Conservation (phyloP, 2,113 vertebrate genomes). For the Perccottus glenii region DNA sequence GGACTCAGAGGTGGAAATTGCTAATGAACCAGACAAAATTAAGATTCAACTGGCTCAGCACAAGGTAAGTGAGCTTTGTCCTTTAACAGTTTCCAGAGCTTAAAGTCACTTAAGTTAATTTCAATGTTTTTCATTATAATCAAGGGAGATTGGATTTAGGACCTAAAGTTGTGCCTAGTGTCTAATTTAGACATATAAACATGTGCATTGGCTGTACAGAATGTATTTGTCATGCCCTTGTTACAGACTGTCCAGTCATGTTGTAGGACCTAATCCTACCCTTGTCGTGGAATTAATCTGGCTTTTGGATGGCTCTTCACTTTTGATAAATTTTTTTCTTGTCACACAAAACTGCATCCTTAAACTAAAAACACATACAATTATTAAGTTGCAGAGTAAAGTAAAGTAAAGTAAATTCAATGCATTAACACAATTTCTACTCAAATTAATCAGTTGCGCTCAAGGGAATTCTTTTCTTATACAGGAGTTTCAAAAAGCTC, state of each 20-base stretch:
- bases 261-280: constrained; percentile 64
- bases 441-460: background rate
- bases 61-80: constrained; percentile 82
- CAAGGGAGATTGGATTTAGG: constrained; percentile 22
- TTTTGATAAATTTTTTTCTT: constrained; percentile 58
- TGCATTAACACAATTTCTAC: too few relatives aligned
- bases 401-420: too few relatives aligned
- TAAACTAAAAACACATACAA: constrained; percentile 47
- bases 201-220: constrained; percentile 29
- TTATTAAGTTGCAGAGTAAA: background rate
- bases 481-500: constrained; percentile 95
- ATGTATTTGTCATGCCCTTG: constrained; percentile 19
- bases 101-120: too few relatives aligned
- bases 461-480: constrained; percentile 1
- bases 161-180: constrained; percentile 10
- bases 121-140: too few relatives aligned
- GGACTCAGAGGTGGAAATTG: constrained; percentile 96
- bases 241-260: constrained; percentile 12
- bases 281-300: constrained; percentile 65
- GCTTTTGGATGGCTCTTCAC: constrained; percentile 62
- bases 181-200: background rate
- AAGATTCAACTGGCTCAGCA: constrained; percentile 92
- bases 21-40: constrained; percentile 97
- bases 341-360: constrained; percentile 24
- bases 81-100: background rate